phyloP scores from a whole-genome alignment of 2,113 vertebrate species.

The Cisticola juncidis region DNA sequence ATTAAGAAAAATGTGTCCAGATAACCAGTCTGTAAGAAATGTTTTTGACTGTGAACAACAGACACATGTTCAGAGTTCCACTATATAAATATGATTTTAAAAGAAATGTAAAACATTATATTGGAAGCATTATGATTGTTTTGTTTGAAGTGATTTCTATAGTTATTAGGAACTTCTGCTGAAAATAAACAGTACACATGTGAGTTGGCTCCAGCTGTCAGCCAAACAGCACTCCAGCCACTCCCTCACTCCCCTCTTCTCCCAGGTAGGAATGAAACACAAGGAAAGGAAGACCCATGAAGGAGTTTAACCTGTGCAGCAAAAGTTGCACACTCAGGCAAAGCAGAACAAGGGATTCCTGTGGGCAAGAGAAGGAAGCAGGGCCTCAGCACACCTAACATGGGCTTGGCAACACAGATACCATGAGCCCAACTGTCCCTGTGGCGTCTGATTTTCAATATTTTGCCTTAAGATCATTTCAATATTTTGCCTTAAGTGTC shows the following conservation, averaged over 20 bases:
- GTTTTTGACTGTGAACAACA: background rate
- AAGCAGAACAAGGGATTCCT: background rate
- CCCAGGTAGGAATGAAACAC: fast-evolving
- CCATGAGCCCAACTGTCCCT: fast-evolving
- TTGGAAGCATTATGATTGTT: background rate
- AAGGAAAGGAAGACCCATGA: background rate
- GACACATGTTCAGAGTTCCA: background rate
- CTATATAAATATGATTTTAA: background rate
- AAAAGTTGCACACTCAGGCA: background rate
- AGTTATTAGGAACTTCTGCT: background rate
- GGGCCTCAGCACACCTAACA: background rate
- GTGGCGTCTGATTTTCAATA: background rate
- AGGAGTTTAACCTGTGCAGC: background rate
- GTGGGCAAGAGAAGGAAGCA: background rate
- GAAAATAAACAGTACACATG: background rate
- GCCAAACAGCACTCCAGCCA: background rate
- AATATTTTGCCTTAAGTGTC: background rate
- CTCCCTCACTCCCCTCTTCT: background rate
- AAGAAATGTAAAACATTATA: background rate
- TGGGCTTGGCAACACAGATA: background rate
- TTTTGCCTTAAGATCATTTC: background rate
- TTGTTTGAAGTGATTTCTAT: background rate
- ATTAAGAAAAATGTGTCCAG: background rate
- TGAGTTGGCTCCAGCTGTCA: background rate
- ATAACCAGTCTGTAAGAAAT: background rate